Evolutionary conservation across 2,888 invertebrate genomes (phyloP).

Genomic region (Electrophaes corylata): DNA sequence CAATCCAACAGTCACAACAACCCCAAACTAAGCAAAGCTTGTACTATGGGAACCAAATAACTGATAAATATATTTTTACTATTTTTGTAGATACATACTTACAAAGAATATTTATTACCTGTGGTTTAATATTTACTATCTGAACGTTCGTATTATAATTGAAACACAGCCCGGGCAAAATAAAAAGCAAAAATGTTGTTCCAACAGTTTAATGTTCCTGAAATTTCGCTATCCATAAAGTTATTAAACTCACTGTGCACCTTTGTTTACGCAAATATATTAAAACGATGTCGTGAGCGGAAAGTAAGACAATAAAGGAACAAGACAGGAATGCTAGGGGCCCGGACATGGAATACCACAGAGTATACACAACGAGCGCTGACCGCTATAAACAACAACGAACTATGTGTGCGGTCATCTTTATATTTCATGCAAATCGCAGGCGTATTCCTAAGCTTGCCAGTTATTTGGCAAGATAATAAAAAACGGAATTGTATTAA

Average conservation of each 20-base stretch:
- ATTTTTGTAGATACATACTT: too few species aligned
- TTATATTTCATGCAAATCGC: conserved; percentile 83
- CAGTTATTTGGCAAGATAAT: neutral
- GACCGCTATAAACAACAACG: conserved; percentile 80
- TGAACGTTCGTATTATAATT: neutral
- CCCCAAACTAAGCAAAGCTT: too few species aligned
- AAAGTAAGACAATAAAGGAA: conserved; percentile 81
- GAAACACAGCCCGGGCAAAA: neutral
- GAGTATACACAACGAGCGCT: conserved; percentile 64
- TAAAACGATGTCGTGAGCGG: conserved; percentile 72
- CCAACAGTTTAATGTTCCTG: conserved; percentile 1
- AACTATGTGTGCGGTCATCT: conserved; percentile 82
- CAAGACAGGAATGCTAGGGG: conserved; percentile 74
- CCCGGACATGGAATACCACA: conserved; percentile 10
- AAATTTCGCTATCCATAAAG: conserved; percentile 20
- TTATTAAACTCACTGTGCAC: conserved; percentile 43
- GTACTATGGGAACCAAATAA: too few species aligned
- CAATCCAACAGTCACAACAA: too few species aligned
- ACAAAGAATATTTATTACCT: neutral
- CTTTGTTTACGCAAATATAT: conserved; percentile 66
- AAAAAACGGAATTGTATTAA: too few species aligned
- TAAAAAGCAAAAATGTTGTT: neutral
- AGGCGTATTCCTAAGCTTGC: conserved; percentile 38
- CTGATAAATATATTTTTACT: too few species aligned
- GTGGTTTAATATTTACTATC: neutral